These are phyloP conservation scores for Pampus argenteus DNA, from an alignment of 2,797 vertebrate species.

Conservation along the genomic window DNA sequence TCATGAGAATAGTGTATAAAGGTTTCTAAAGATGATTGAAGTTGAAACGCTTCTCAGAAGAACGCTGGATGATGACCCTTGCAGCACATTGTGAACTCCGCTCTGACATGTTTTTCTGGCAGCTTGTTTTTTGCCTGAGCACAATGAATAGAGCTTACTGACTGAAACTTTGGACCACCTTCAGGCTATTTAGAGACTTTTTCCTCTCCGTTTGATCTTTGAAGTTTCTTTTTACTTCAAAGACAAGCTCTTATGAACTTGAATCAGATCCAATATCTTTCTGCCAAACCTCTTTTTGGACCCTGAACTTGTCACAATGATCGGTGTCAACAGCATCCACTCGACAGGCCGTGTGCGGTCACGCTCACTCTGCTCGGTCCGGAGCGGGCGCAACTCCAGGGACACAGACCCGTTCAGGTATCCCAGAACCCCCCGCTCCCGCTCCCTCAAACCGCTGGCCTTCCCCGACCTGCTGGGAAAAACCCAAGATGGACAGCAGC, in stretches of 20 bases:
- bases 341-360: constrained; percentile 91
- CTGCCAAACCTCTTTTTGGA: background rate
- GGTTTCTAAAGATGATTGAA: background rate
- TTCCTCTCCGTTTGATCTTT: background rate
- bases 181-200: background rate
- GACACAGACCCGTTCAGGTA: constrained; percentile 93
- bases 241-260: background rate
- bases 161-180: background rate
- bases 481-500: constrained; percentile 86
- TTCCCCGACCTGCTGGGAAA: constrained; percentile 95
- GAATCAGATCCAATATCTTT: too few relatives aligned
- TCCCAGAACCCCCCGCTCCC: constrained; percentile 92
- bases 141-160: constrained; percentile 53
- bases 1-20: background rate
- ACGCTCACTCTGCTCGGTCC: constrained; percentile 93
- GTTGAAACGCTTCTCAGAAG: background rate
- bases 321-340: constrained; percentile 95
- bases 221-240: background rate
- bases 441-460: constrained; percentile 93
- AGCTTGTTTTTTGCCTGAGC: constrained; percentile 18
- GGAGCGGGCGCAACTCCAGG: constrained; percentile 90
- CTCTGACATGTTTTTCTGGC: background rate
- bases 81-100: too few relatives aligned
- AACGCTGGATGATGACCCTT: too few relatives aligned
- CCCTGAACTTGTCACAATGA: constrained; percentile 81